These are phyloP conservation scores for Ammospiza nelsoni DNA, from an alignment of 2,113 vertebrate genomes.

Conservation along the genomic window DNA sequence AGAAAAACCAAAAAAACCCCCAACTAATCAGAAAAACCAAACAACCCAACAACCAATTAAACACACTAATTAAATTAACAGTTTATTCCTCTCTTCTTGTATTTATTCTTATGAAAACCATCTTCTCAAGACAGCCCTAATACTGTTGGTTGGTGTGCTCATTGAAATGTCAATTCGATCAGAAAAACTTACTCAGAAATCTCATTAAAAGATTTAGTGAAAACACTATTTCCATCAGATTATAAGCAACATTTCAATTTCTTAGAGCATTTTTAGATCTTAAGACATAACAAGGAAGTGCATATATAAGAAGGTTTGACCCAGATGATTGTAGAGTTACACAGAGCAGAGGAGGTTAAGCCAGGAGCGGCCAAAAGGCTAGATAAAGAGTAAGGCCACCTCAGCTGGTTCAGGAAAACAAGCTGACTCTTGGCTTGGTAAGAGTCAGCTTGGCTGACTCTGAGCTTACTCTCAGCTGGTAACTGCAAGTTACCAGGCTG, in stretches of 20 bases:
- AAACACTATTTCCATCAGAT: not conserved
- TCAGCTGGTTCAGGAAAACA: not conserved
- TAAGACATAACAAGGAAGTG: not conserved
- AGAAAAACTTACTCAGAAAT: not conserved
- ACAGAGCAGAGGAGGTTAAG: not conserved
- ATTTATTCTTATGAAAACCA: not conserved
- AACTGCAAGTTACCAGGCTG: not conserved
- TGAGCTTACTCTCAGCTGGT: no score
- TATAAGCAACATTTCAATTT: not conserved
- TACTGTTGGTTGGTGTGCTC: not conserved
- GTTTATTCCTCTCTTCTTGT: not conserved
- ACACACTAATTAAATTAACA: not conserved
- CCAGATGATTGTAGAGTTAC: not conserved
- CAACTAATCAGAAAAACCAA: rapidly evolving
- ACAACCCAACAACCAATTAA: not conserved
- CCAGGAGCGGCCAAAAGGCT: not conserved
- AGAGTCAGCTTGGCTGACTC: no score
- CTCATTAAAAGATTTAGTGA: not conserved
- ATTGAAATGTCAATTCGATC: not conserved
- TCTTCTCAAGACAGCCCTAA: not conserved
- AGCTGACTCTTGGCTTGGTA: not conserved
- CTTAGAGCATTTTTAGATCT: not conserved
- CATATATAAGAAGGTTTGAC: not conserved
- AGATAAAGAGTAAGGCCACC: not conserved
- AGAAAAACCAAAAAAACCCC: not conserved